phyloP scores from a whole-genome alignment of 1,140 invertebrate genomes.

The Ceratina japonica region DNA sequence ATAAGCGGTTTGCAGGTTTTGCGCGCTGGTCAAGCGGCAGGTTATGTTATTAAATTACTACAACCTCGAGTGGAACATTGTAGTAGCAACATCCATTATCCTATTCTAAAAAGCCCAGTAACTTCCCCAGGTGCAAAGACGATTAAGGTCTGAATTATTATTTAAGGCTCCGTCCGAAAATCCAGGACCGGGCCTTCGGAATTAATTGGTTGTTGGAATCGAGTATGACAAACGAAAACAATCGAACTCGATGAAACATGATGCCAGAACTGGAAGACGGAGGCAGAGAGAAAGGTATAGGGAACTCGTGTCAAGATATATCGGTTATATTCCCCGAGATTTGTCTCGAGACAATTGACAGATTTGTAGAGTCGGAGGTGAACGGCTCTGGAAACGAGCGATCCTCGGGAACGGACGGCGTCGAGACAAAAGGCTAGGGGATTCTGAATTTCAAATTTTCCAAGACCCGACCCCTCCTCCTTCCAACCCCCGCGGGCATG shows the following conservation, averaged over 20 bases:
- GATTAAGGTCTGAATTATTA: background rate
- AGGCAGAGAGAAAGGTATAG: background rate
- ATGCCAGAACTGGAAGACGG: background rate
- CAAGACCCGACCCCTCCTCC: background rate
- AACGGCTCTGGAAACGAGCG: conserved; percentile 52
- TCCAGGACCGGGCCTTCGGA: background rate
- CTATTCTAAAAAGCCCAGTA: background rate
- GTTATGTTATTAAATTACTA: background rate
- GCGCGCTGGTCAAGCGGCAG: background rate
- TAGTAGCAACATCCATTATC: no score
- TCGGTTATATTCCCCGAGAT: conserved; percentile 70
- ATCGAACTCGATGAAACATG: conserved; percentile 34
- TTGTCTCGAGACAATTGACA: conserved; percentile 78
- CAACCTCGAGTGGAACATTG: background rate
- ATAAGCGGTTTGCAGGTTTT: background rate
- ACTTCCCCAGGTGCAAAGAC: background rate
- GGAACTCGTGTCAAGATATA: conserved; percentile 54
- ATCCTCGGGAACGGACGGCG: conserved; percentile 34
- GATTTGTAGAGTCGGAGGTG: conserved; percentile 74
- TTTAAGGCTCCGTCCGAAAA: background rate
- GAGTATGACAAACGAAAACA: conserved; percentile 11
- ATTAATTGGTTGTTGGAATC: background rate
- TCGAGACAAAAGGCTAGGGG: conserved; percentile 72
- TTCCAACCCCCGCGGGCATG: no score
- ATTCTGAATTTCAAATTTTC: conserved; percentile 78